These are phyloP conservation scores for Coelopa frigida DNA, from an alignment of 1,140 invertebrate species.

Conservation along the genomic window DNA sequence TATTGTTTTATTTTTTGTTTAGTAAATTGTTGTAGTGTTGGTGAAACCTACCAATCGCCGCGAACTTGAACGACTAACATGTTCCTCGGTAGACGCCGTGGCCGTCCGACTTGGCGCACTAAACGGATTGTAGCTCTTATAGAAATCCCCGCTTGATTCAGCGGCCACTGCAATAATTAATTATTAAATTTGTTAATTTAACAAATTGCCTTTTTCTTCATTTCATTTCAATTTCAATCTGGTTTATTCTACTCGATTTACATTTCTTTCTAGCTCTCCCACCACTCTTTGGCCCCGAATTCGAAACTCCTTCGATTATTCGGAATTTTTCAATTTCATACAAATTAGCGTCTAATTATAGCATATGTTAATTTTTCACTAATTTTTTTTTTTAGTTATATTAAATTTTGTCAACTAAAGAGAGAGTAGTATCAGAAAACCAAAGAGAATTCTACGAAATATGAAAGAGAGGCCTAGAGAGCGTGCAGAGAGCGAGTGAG, in stretches of 20 bases:
- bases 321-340: neutral
- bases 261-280: too few species aligned
- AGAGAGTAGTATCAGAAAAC: too few species aligned
- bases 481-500: too few species aligned
- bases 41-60: constrained; percentile 39
- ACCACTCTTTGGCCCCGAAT: too few species aligned
- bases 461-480: too few species aligned
- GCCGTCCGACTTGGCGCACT: constrained; percentile 47
- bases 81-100: constrained; percentile 58
- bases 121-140: constrained; percentile 64
- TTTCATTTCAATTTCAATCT: too few species aligned
- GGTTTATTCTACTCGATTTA: too few species aligned
- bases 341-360: neutral
- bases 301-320: too few species aligned
- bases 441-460: too few species aligned
- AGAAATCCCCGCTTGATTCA: constrained; percentile 67
- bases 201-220: constrained; percentile 12
- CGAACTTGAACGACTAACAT: constrained; percentile 44
- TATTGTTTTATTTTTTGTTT: constrained; percentile 6
- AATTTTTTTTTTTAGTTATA: constrained; percentile 9
- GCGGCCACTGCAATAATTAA: constrained; percentile 61
- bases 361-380: neutral
- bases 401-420: neutral
- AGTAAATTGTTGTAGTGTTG: constrained; percentile 10
- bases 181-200: constrained; percentile 32